Conservation (phyloP, 2,888 invertebrate species). For the Endotricha flammealis region DNA sequence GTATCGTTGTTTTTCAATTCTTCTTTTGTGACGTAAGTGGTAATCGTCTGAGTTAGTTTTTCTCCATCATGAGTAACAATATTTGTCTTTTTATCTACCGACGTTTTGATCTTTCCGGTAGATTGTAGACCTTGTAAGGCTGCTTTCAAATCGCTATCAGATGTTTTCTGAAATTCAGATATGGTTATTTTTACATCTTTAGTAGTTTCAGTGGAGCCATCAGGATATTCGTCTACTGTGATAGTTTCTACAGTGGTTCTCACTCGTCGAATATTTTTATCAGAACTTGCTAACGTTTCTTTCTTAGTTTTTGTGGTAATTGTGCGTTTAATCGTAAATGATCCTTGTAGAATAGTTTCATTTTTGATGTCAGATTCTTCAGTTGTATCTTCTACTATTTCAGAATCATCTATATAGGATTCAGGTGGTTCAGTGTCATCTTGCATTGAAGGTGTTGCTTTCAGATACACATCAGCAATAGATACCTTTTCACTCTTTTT, state of each 20-base stretch:
- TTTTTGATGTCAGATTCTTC: constrained; percentile 61
- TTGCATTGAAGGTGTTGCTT: constrained; percentile 27
- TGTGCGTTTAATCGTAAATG: constrained; percentile 52
- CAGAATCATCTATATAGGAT: constrained; percentile 45
- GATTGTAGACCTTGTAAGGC: constrained; percentile 57
- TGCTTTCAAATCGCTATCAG: constrained; percentile 64
- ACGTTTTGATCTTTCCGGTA: constrained; percentile 65
- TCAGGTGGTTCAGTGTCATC: constrained; percentile 35
- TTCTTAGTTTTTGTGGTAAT: constrained; percentile 67
- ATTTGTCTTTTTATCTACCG: constrained; percentile 71
- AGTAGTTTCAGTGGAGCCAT: constrained; percentile 76
- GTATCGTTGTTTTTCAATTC: constrained; percentile 56
- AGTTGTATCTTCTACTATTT: constrained; percentile 57
- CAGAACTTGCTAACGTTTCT: constrained; percentile 68
- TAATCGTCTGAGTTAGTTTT: constrained; percentile 61
- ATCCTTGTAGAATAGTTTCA: constrained; percentile 53
- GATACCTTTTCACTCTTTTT: constrained; percentile 66
- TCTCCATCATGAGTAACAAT: constrained; percentile 64
- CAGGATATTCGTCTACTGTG: constrained; percentile 67
- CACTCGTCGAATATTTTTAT: constrained; percentile 74
- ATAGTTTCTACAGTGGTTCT: constrained; percentile 77
- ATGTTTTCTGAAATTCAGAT: constrained; percentile 69
- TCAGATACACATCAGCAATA: constrained; percentile 50
- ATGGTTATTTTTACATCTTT: constrained; percentile 74
- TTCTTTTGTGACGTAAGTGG: constrained; percentile 65